Conservation (phyloP, 2,888 invertebrate species). For the Zygogramma bicolorata region DNA sequence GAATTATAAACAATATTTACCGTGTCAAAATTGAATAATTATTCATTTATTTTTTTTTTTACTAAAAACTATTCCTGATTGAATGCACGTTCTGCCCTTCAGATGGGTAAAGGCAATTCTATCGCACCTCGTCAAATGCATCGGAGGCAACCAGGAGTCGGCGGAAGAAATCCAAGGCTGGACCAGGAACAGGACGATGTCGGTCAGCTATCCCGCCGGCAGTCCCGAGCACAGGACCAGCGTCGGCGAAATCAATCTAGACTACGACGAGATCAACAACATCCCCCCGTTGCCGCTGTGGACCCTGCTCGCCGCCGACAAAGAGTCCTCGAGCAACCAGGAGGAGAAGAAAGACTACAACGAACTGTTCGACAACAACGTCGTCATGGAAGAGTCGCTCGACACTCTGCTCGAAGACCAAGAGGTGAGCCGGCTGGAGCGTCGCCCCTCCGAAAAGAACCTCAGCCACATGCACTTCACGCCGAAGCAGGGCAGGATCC, state of each 20-base stretch:
- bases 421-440: constrained; percentile 64
- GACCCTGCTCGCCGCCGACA: constrained; percentile 95
- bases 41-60: neutral
- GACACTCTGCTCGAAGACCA: constrained; percentile 85
- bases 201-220: constrained; percentile 86
- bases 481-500: constrained; percentile 81
- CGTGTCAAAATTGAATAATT: no score
- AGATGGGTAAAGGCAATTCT: constrained; percentile 98
- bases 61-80: neutral
- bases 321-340: constrained; percentile 74
- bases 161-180: constrained; percentile 75
- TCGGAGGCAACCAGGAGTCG: constrained; percentile 68
- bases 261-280: constrained; percentile 97
- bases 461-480: constrained; percentile 84
- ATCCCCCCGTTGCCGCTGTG: constrained; percentile 97
- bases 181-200: constrained; percentile 90
- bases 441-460: constrained; percentile 66
- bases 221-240: constrained; percentile 86
- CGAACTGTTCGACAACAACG: constrained; percentile 86
- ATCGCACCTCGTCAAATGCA: constrained; percentile 91
- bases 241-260: constrained; percentile 88
- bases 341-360: constrained; percentile 81
- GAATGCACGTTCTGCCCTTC: neutral
- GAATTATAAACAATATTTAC: no score
- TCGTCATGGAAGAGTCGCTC: constrained; percentile 82